Percentiles rank a stretch among this genome's conserved stretches.
phyloP scores from a whole-genome alignment of 2,797 vertebrate genomes.

The Tapirus indicus region DNA sequence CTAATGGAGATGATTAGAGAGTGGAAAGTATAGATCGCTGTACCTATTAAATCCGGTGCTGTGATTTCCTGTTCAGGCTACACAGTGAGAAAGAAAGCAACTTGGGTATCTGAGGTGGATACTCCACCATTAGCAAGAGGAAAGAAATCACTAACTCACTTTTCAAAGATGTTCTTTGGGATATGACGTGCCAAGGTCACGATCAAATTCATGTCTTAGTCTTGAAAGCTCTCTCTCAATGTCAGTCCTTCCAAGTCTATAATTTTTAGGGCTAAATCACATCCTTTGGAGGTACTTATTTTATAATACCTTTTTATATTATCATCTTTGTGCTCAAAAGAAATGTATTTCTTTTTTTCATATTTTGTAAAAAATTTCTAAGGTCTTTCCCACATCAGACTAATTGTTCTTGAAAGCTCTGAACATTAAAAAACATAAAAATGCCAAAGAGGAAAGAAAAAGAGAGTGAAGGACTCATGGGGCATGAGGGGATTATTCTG shows the following conservation, averaged over 20 bases:
- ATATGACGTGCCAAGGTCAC: slow-evolving; percentile 30
- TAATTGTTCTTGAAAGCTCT: background rate
- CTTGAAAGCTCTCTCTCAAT: background rate
- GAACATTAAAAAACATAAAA: slow-evolving; percentile 24
- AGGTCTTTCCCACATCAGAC: background rate
- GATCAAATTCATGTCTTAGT: background rate
- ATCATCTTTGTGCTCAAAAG: background rate
- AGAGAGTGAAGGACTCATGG: background rate
- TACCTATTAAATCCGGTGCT: background rate
- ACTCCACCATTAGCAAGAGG: background rate
- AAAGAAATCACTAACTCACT: background rate
- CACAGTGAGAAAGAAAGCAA: background rate
- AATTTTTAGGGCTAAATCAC: background rate
- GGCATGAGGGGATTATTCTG: background rate
- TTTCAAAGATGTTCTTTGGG: slow-evolving; percentile 48
- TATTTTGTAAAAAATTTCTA: background rate
- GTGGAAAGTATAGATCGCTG: background rate
- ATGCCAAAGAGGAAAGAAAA: background rate
- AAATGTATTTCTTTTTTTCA: slow-evolving; percentile 6
- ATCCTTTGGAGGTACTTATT: background rate
- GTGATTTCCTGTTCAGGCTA: background rate
- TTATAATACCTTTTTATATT: background rate
- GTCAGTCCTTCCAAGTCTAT: background rate
- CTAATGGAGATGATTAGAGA: background rate
- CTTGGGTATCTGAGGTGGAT: background rate